Percentiles rank a stretch among this genome's conserved stretches.
phyloP scores from a whole-genome alignment of 2,113 vertebrate genomes.

The Tapirus terrestris region DNA sequence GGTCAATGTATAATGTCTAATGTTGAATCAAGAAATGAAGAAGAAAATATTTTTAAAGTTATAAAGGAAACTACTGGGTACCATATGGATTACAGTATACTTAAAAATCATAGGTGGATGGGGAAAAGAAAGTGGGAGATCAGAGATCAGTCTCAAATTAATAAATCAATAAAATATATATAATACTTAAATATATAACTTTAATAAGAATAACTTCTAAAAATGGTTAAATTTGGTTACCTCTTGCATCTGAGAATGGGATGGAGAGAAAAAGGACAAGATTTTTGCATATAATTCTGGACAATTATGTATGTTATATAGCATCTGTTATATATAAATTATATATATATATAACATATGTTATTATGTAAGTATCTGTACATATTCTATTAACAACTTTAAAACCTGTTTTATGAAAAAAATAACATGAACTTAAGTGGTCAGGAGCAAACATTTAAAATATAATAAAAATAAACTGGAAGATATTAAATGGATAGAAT shows the following conservation, averaged over 20 bases:
- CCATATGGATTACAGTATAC: neutral
- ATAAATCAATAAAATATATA: neutral
- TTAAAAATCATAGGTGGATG: neutral
- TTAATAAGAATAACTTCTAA: neutral
- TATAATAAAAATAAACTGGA: neutral
- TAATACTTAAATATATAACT: neutral
- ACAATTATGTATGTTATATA: neutral
- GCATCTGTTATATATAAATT: too few relatives aligned
- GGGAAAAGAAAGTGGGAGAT: neutral
- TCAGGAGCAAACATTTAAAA: neutral
- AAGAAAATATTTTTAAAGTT: neutral
- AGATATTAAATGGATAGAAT: neutral
- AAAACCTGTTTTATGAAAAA: neutral
- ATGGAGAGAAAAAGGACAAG: neutral
- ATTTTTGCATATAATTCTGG: neutral
- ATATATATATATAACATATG: too few relatives aligned
- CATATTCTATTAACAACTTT: neutral
- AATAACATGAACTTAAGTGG: neutral
- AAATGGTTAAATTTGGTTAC: neutral
- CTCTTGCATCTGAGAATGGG: neutral
- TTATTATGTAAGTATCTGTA: neutral
- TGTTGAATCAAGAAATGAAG: neutral
- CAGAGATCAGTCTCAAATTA: neutral
- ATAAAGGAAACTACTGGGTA: neutral
- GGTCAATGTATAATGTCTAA: neutral